Base-by-base conservation (phyloP, 2,797 vertebrate species). In the Borostomias antarcticus region DNA sequence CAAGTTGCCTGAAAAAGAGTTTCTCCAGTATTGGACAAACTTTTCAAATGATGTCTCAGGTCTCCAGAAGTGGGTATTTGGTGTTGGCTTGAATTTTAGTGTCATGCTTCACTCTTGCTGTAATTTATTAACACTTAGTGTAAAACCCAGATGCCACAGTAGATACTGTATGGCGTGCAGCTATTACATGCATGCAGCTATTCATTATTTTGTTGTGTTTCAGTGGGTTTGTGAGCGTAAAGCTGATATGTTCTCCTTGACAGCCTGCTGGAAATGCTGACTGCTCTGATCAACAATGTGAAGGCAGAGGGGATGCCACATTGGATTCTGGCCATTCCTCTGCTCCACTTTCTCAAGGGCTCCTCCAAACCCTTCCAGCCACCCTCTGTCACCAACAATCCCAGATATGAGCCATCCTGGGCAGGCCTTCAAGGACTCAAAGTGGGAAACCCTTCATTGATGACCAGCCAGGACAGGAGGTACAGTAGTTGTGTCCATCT, bases 251-350 rank as follows among this genome's bases (percentile, higher is more conserved):
- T 43, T 63, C 70, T 50, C 43, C 17, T 69, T 0, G 58, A 56
- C 33, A 93, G 92, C 61, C 66, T 92, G 26, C 26, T 81, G 58
- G 75, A 83, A 0, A 25, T 0, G 0, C 58, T 92, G 68, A 0
- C 33, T 0, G 0, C 0, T 0, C 54, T 91, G 9, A 90, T 93
- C 2, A 65, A 30, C 2, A 0, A 0, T 2, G 9, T 89, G 17
- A 91, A 19, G 69, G 5, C 0, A 0, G 0, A 0, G 0, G 1
- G 1, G 0, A 82, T 82, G 70, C 2, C 25, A 0, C 72, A 2
- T 0, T 98, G 96, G 96, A 84, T 96, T 72, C 68, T 93, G 72
- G 50, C 84, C 1, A 76, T 98, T n/a, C 97, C 97, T 0, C 81
- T 97, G 5, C 70, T 95, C 50, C 96, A 98, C 79, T 79, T 88